These are phyloP conservation scores for Ruditapes philippinarum DNA, from an alignment of 1,140 invertebrate species.

Conservation along the genomic window DNA sequence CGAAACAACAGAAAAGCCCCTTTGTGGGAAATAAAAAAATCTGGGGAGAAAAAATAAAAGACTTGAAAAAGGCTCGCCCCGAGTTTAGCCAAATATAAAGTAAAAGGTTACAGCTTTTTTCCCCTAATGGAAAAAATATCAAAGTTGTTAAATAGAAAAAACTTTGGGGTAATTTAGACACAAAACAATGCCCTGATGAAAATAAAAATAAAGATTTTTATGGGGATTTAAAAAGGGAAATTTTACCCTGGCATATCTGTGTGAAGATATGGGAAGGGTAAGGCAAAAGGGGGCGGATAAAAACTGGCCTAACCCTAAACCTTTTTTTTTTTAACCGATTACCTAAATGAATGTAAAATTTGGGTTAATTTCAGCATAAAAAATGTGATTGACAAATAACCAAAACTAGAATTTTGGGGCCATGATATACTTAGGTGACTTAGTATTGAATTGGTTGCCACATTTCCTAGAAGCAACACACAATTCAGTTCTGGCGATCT, in stretches of 20 bases:
- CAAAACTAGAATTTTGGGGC: not conserved
- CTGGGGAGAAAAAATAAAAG: not conserved
- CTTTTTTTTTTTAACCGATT: not conserved
- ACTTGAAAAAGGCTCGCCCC: not conserved
- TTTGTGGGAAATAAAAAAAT: not conserved
- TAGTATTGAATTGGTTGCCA: not conserved
- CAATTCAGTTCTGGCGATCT: not conserved
- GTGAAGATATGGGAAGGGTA: not conserved
- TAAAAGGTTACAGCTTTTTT: not conserved
- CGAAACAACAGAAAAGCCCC: not conserved
- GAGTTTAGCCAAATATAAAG: not conserved
- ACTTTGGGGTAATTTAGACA: not conserved
- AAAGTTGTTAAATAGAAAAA: not conserved
- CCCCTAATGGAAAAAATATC: not conserved
- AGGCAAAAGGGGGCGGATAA: not conserved
- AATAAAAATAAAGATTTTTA: not conserved
- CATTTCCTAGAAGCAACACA: not conserved
- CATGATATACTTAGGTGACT: not conserved
- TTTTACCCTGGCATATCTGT: not conserved
- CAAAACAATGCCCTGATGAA: not conserved
- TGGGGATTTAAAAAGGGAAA: not conserved
- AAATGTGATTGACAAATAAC: not conserved
- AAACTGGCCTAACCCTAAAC: not conserved
- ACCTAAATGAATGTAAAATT: not conserved
- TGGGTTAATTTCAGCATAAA: not conserved